Evolutionary conservation across 2,888 invertebrate species (phyloP).

Genomic region (Selenia dentaria): DNA sequence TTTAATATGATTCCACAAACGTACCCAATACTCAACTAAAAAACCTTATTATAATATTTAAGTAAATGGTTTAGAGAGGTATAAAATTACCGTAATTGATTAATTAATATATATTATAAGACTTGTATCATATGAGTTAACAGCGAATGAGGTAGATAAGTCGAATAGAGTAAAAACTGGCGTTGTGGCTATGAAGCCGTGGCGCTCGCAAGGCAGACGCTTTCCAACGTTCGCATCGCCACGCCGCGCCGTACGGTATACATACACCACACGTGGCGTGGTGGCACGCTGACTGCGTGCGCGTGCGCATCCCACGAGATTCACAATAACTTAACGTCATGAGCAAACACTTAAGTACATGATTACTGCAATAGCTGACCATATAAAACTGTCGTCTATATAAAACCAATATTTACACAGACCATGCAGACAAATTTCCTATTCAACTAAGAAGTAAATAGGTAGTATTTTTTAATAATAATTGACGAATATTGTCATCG

Average conservation of each 20-base stretch:
- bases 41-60: constrained; percentile 71
- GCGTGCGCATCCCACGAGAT: constrained; percentile 58
- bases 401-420: constrained; percentile 51
- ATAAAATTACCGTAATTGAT: constrained; percentile 75
- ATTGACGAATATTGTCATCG: constrained; percentile 77
- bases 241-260: too few relatives aligned
- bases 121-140: constrained; percentile 65
- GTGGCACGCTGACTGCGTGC: not conserved
- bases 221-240: not conserved
- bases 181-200: constrained; percentile 55
- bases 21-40: constrained; percentile 79
- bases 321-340: constrained; percentile 58
- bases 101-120: constrained; percentile 42
- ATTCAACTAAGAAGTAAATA: constrained; percentile 51
- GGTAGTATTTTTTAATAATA: constrained; percentile 57
- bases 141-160: constrained; percentile 74
- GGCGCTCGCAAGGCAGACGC: constrained; percentile 48
- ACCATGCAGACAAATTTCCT: constrained; percentile 36
- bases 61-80: constrained; percentile 57
- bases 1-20: constrained; percentile 83
- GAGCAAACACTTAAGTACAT: constrained; percentile 47
- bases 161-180: constrained; percentile 44
- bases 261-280: not conserved
- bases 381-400: constrained; percentile 38
- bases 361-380: constrained; percentile 26